Evolutionary conservation across 2,113 vertebrate species (phyloP).

Genomic region (Onychostruthus taczanowskii): DNA sequence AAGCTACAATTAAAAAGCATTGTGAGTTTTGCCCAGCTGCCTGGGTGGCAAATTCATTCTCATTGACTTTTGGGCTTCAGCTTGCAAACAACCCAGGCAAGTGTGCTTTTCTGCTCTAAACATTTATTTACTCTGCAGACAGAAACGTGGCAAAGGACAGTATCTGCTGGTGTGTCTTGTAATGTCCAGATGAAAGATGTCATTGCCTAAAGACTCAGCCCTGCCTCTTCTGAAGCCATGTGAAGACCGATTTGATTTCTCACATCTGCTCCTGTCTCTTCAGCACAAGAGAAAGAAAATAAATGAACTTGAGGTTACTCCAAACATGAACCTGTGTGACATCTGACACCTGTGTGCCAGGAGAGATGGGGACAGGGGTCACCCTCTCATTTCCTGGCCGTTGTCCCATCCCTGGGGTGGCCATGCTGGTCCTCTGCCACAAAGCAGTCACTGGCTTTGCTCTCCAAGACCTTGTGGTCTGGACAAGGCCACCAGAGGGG

Average conservation of each 20-base stretch:
- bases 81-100: background rate
- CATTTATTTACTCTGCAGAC: background rate
- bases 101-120: too few relatives aligned
- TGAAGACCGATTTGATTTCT: background rate
- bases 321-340: background rate
- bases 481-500: background rate
- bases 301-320: background rate
- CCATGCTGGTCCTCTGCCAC: background rate
- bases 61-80: fast-evolving
- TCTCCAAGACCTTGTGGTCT: fast-evolving
- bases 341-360: fast-evolving
- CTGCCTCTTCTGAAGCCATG: background rate
- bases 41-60: background rate
- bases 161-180: background rate
- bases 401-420: fast-evolving
- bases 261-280: background rate
- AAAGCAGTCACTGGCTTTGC: background rate
- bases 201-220: background rate
- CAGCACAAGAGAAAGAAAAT: background rate
- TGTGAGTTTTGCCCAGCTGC: background rate
- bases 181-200: background rate
- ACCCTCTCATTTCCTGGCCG: background rate
- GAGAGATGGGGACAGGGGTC: background rate
- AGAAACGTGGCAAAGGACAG: background rate
- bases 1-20: background rate